These are phyloP conservation scores for Lepeophtheirus nordmannii DNA, from an alignment of 2,888 invertebrate genomes.

Conservation along the genomic window DNA sequence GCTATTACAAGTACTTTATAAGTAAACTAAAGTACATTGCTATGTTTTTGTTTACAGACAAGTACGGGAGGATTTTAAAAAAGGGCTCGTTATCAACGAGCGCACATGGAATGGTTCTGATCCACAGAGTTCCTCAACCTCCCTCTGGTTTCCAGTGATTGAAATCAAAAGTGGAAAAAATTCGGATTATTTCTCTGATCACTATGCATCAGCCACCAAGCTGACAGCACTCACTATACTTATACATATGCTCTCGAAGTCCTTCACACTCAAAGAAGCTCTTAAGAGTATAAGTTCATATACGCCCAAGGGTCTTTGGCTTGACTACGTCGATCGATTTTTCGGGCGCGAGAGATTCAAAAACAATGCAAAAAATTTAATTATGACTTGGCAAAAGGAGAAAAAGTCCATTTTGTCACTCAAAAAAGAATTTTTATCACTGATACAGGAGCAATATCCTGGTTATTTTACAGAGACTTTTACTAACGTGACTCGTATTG, in stretches of 20 bases:
- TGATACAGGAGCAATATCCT: background rate
- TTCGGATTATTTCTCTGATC: background rate
- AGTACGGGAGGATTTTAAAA: background rate
- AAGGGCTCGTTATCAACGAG: background rate
- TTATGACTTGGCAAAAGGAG: background rate
- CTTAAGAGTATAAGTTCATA: background rate
- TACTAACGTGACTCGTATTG: background rate
- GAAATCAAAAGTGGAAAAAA: background rate
- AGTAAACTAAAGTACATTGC: too few species aligned
- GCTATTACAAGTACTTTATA: too few species aligned
- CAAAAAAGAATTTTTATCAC: background rate
- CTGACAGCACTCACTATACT: background rate
- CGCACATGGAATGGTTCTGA: background rate
- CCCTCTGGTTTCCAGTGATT: background rate
- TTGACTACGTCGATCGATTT: background rate
- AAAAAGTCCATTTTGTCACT: background rate
- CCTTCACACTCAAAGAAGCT: background rate
- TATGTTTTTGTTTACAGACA: background rate
- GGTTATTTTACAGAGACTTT: conserved; percentile 2
- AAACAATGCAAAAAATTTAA: background rate
- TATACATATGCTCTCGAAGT: background rate
- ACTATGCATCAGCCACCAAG: background rate
- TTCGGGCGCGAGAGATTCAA: background rate
- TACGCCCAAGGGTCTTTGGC: conserved; percentile 4
- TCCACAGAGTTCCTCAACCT: background rate